A percentile compares a stretch with the other conserved stretches of the same genome.
phyloP scores from a whole-genome alignment of 1,140 invertebrate genomes.

The Aphelinus atriplicis region DNA sequence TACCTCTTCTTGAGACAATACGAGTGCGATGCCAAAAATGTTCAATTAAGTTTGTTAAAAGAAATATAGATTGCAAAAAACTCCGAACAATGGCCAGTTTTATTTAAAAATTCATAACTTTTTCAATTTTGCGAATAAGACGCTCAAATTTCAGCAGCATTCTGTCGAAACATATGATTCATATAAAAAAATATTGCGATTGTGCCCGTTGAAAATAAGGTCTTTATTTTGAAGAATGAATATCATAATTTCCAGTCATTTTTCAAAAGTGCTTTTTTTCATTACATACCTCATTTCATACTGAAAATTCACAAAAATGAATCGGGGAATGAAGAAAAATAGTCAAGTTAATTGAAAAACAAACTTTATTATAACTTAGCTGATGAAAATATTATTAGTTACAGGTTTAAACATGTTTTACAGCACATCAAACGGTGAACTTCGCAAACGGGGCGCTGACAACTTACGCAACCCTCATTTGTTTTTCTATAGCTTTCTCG shows the following conservation, averaged over 20 bases:
- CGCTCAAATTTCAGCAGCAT: slow-evolving; percentile 17
- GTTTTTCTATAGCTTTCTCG: slow-evolving; percentile 9
- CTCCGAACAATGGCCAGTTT: slow-evolving; percentile 4
- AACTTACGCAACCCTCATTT: slow-evolving; percentile 9
- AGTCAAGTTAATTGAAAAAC: too few species aligned
- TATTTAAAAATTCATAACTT: slow-evolving; percentile 20
- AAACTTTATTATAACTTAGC: neutral
- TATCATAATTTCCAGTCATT: too few species aligned
- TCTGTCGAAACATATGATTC: neutral
- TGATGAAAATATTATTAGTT: too few species aligned
- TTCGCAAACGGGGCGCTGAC: neutral
- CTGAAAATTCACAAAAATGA: neutral
- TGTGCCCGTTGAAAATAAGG: neutral
- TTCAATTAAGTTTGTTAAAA: slow-evolving; percentile 10
- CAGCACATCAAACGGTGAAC: neutral
- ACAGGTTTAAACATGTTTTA: neutral
- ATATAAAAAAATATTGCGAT: neutral
- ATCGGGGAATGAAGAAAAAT: too few species aligned
- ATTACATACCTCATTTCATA: neutral
- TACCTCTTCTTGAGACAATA: too few species aligned
- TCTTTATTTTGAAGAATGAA: neutral
- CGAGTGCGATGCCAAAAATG: neutral
- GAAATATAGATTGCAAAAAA: slow-evolving; percentile 20
- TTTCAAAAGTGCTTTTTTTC: neutral
- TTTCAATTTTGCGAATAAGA: neutral